Conservation (phyloP, 2,113 vertebrate species). For the Mastomys coucha region DNA sequence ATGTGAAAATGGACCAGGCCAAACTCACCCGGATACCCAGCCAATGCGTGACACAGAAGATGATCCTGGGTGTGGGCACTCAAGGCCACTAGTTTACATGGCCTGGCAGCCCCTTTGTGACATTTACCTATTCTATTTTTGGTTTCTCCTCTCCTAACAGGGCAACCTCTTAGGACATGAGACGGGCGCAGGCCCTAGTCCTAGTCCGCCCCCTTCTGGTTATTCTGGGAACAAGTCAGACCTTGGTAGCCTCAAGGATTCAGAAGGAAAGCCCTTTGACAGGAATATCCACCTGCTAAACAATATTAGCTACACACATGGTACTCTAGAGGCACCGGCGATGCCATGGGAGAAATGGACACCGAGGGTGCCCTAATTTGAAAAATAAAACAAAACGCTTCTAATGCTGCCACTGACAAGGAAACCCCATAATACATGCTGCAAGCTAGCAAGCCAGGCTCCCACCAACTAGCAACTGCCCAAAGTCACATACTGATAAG, state of each 20-base stretch:
- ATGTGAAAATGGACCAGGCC: too few species aligned
- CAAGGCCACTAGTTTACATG: background rate
- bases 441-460: background rate
- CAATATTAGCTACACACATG: background rate
- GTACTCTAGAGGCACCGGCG: background rate
- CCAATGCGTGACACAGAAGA: background rate
- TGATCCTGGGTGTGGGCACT: background rate
- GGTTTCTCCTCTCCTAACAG: background rate
- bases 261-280: background rate
- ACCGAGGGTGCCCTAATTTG: too few species aligned
- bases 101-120: background rate
- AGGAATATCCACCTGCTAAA: background rate
- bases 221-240: background rate
- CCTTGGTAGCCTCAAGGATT: accelerated
- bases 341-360: background rate
- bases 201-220: conserved; percentile 60
- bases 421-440: background rate
- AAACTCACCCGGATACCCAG: background rate
- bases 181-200: background rate
- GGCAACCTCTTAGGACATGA: background rate
- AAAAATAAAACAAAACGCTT: background rate
- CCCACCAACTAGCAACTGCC: background rate
- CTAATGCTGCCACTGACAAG: background rate
- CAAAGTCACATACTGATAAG: background rate
- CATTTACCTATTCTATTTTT: background rate